Base-by-base conservation (phyloP, 2,888 invertebrate genomes). In the Chymomyza amoena region DNA sequence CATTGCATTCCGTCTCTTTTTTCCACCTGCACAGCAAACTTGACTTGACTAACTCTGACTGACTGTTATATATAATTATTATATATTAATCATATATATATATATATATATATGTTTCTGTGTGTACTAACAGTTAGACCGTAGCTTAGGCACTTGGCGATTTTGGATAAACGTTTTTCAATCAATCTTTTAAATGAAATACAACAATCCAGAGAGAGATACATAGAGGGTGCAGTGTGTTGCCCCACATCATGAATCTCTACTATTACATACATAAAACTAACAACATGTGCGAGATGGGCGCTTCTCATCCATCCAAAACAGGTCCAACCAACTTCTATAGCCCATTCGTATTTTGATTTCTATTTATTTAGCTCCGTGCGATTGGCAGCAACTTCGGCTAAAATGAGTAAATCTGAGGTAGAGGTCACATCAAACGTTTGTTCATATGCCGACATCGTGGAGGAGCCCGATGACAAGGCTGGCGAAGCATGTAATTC, bases 321-420 rank as follows among this genome's bases (percentile, higher is more conserved):
- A 45, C 39, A 45, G 13, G 10, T 45, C 13, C 39, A 45, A 45
- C 13, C 39, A 45, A 45, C 10, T 45, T 45, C 13, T 13, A 45
- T 45, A 45, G 0, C 39, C 13, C 13, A 45, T 45, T 32, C 39
- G 1, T 4, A 16, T 72, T 73, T 28, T 69, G 72, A 71, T 79
- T 84, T 81, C 73, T 82, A 83, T 74, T 89, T 82, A 68, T 80
- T 80, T 72, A 88, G 75, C 81, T 89, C 91, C 77, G 91, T 91
- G 79, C 91, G 89, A 84, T 90, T 90, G 76, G 91, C 90, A 79
- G 91, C 91, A 64, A 91, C 91, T 89, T 91, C 91, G 75, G 91
- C 91, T 80, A 91, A 84, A 71, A 91, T 91, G 81, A 91, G 86
- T 81, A 91, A 82, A 86, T 91, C 91, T 86, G 91, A 90, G 89